Base-by-base conservation (phyloP, 2,888 invertebrate species). In the Clitarchus hookeri region DNA sequence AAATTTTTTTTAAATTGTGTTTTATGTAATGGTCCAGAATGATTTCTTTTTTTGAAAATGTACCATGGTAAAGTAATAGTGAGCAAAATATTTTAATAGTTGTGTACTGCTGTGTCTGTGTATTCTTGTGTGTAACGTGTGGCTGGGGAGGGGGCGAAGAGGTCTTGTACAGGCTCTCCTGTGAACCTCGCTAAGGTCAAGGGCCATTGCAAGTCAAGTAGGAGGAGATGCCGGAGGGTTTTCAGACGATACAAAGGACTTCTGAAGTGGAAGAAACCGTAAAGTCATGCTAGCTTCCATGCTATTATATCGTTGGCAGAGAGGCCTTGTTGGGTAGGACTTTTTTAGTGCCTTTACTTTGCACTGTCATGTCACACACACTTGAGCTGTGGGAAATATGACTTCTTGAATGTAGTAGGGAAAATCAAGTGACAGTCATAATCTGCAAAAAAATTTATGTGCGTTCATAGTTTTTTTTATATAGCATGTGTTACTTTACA, bases 181-280 rank as follows among this genome's bases (percentile, higher is more conserved):
- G 16, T 19, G 65, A 65, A n/a, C 65, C 19, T 65, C 23, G 23
- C 65, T n/a, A 23, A 65, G 65, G 65, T 65, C 65, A 65, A 65
- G 65, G 65, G 23, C n/a, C 65, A 65, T 65, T n/a, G 65, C 48
- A 48, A n/a, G 65, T 65, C 23, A 19, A 65, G 65, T 53, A n/a
- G 19, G 23, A 9, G n/a, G 23, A 23, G n/a, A 11, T 23, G n/a
- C 65, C 65, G 8, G 65, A 65, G 65, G 65, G n/a, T 19, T 65
- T 65, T 2, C 13, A 65, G 65, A 65, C n/a, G 16, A 19, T 19
- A 65, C 8, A 65, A n/a, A 65, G 65, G 65, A 65, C n/a, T 11
- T 65, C 65, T 65, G 65, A n/a, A 65, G 36, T 36, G 65, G 65
- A 65, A 65, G 65, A 65, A 65, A 65, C 65, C n/a, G 65, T 65